Conservation (phyloP, 2,797 vertebrate genomes). For the Pipistrellus pipistrellus region DNA sequence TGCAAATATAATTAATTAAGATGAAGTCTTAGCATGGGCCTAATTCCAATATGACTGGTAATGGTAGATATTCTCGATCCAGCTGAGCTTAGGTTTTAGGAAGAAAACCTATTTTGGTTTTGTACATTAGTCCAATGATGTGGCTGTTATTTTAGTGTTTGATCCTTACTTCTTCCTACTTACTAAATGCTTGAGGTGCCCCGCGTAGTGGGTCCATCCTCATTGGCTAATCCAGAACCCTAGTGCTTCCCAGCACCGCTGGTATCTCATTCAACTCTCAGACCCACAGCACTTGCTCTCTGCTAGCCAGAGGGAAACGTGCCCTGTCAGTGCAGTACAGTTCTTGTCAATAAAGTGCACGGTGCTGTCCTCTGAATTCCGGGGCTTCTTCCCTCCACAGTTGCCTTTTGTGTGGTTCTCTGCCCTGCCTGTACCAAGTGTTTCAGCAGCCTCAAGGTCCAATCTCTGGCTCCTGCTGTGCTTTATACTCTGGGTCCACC, state of each 20-base stretch:
- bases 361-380: not conserved
- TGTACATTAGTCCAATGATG: not conserved
- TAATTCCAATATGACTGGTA: not conserved
- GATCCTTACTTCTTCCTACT: not conserved
- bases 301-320: not conserved
- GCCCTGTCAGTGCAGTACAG: fast-evolving
- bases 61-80: not conserved
- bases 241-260: not conserved
- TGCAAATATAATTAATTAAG: not conserved
- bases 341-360: not conserved
- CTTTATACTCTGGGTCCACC: not conserved
- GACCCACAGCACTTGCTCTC: not conserved
- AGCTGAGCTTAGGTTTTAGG: not conserved
- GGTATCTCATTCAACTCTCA: not conserved
- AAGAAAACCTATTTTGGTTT: not conserved
- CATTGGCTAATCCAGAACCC: not conserved
- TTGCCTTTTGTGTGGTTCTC: not conserved
- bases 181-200: not conserved
- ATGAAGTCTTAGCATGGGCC: not conserved
- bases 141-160: not conserved
- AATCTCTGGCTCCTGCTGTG: not conserved
- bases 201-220: fast-evolving
- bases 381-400: not conserved
- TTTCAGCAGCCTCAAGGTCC: not conserved
- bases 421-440: not conserved